A percentile compares a stretch with the other conserved stretches of the same genome.
phyloP scores from a whole-genome alignment of 2,113 vertebrate genomes.

The Pelvicachromis taeniatus region DNA sequence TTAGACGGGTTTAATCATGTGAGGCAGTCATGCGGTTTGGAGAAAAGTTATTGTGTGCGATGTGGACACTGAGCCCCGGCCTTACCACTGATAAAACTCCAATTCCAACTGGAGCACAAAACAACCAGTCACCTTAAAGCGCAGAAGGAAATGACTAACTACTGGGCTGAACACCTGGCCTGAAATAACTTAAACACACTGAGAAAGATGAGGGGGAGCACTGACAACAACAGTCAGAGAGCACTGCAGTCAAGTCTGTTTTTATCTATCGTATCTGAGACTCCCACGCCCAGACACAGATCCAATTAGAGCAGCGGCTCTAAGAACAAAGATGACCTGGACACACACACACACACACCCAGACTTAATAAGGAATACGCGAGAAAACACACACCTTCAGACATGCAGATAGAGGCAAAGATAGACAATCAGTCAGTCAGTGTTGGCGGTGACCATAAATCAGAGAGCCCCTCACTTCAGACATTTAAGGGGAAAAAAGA shows the following conservation, averaged over 20 bases:
- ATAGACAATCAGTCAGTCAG: not conserved
- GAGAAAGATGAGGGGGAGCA: not conserved
- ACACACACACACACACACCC: not conserved
- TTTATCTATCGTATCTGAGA: not conserved
- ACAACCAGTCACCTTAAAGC: constrained; percentile 54
- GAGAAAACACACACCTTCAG: not conserved
- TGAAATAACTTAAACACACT: constrained; percentile 14
- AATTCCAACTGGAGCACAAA: constrained; percentile 63
- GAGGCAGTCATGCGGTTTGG: constrained; percentile 47
- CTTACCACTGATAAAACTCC: constrained; percentile 67
- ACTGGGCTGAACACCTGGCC: not conserved
- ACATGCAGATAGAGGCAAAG: not conserved
- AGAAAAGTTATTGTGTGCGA: constrained; percentile 41
- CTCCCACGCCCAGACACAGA: not conserved
- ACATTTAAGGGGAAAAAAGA: not conserved
- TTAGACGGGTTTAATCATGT: constrained; percentile 51
- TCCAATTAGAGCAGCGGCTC: constrained; percentile 1
- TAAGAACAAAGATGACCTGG: not conserved
- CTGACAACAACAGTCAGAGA: not conserved
- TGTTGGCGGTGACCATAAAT: not conserved
- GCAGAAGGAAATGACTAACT: constrained; percentile 36
- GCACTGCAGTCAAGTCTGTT: not conserved
- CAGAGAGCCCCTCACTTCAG: not conserved
- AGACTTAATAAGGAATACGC: not conserved
- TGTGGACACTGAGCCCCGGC: constrained; percentile 54